Evolutionary conservation across 2,113 vertebrate genomes (phyloP), one percentile per base, ranked within the genome.

Genomic region (Butastur rufipennis): DNA sequence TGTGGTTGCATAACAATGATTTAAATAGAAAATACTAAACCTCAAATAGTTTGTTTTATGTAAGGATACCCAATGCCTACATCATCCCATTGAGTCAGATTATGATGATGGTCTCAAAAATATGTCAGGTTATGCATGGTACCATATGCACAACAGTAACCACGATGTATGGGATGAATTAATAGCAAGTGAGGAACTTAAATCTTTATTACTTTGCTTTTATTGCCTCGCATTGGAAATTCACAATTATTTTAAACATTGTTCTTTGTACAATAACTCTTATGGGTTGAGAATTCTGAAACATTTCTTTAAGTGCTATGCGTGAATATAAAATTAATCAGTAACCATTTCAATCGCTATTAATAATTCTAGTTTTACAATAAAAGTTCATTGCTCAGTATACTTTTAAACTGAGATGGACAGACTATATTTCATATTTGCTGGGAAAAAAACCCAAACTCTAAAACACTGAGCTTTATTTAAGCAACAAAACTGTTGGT

Each of bases 81-180:
- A 40, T 12, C 38, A 58, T 7, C 25, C 68, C 45, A 13, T 1
- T 6, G 45, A 38, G 50, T 10, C 66, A 86, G 27, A 61, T 31
- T n/a, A 38, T 1, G 21, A 2, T 0, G 55, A 26, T 1, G 6
- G 47, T 29, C 23, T 70, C 42, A 42, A 40, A 63, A 38, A 45
- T 2, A 2, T 0, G 23, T 2, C 42, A 81, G 61, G 59, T 19
- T 68, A 74, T 10, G 16, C 47, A 21, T 0, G 0, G 53, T 15
- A 18, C 43, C 15, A 3, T 23, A 75, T 0, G 9, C 34, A 27
- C 42, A 38, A 45, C n/a, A 36, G 48, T 7, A 16, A 55, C 27
- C 31, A 23, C 42, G 23, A 34, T 1, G 4, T 17, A 26, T 23
- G 20, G 48, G 26, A 36, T 31, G 50, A 86, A 43, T 62, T 48